A percentile compares a stretch with the other conserved stretches of the same genome.
phyloP scores from a whole-genome alignment of 2,888 invertebrate genomes.

The Melieria picta region DNA sequence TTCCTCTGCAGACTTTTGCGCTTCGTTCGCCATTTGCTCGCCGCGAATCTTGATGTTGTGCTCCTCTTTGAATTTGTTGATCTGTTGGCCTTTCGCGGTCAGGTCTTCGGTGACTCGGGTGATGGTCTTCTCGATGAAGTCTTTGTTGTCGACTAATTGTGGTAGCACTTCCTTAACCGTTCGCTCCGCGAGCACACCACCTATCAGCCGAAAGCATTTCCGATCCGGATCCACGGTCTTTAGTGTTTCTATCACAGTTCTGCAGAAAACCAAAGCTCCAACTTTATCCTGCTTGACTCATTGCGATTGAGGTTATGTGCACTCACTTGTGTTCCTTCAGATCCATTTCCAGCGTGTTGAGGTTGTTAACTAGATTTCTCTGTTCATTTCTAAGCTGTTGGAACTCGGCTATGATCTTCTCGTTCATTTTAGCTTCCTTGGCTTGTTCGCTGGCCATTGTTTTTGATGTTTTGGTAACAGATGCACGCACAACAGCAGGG shows the following conservation, averaged over 20 bases:
- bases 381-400: slow-evolving; percentile 89
- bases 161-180: slow-evolving; percentile 93
- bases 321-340: slow-evolving; percentile 93
- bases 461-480: slow-evolving; percentile 39
- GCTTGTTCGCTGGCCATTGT: slow-evolving; percentile 62
- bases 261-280: slow-evolving; percentile 61
- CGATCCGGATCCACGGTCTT: slow-evolving; percentile 84
- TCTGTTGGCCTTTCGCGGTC: slow-evolving; percentile 85
- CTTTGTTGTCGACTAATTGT: slow-evolving; percentile 80
- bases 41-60: slow-evolving; percentile 88
- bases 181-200: slow-evolving; percentile 92
- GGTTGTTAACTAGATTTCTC: slow-evolving; percentile 84
- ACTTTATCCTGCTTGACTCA: background rate
- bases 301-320: slow-evolving; percentile 51
- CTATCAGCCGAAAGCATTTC: slow-evolving; percentile 93
- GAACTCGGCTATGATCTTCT: slow-evolving; percentile 88
- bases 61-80: slow-evolving; percentile 91
- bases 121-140: slow-evolving; percentile 82
- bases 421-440: slow-evolving; percentile 67
- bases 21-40: slow-evolving; percentile 67
- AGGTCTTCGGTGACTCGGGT: slow-evolving; percentile 83
- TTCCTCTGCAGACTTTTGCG: slow-evolving; percentile 47
- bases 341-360: slow-evolving; percentile 93
- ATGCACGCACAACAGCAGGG: slow-evolving; percentile 22
- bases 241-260: slow-evolving; percentile 93